Evolutionary conservation across 2,888 invertebrate species (phyloP).

Genomic region (Synanthedon tipuliformis): DNA sequence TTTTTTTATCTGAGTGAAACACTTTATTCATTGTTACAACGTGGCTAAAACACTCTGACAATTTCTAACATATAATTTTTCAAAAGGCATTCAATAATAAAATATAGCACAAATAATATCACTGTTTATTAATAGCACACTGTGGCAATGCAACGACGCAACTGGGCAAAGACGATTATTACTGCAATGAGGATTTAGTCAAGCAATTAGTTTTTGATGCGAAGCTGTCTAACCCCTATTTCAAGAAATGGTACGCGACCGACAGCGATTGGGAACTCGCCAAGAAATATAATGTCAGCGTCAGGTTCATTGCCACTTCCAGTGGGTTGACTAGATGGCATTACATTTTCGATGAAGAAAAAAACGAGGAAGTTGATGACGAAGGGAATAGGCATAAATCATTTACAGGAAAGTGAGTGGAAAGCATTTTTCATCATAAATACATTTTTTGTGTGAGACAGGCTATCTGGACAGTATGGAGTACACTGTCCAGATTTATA

Average conservation of each 20-base stretch:
- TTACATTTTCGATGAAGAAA: conserved; percentile 73
- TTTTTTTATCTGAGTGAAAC: too few species aligned
- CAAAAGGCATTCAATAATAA: too few species aligned
- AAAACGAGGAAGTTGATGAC: conserved; percentile 57
- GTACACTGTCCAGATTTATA: too few species aligned
- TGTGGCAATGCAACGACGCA: conserved; percentile 71
- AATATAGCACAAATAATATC: too few species aligned
- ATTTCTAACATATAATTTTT: too few species aligned
- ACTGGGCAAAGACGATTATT: conserved; percentile 78
- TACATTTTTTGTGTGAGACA: not conserved
- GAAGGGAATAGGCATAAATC: conserved; percentile 34
- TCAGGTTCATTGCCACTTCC: conserved; percentile 88
- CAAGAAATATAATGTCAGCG: conserved; percentile 76
- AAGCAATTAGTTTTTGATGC: conserved; percentile 90
- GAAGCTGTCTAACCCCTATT: conserved; percentile 74
- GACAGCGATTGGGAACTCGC: conserved; percentile 68
- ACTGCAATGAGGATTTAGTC: conserved; percentile 86
- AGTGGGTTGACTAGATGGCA: conserved; percentile 92
- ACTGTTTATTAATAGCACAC: conserved; percentile 58
- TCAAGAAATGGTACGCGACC: conserved; percentile 65
- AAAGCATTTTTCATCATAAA: not conserved
- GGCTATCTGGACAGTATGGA: not conserved
- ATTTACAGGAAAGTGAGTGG: conserved; percentile 38
- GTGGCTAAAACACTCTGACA: too few species aligned
- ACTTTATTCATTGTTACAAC: too few species aligned